Evolutionary conservation across 2,113 vertebrate species (phyloP), one percentile per base, ranked within the genome.

Genomic region (Corythoichthys haematopterus): DNA sequence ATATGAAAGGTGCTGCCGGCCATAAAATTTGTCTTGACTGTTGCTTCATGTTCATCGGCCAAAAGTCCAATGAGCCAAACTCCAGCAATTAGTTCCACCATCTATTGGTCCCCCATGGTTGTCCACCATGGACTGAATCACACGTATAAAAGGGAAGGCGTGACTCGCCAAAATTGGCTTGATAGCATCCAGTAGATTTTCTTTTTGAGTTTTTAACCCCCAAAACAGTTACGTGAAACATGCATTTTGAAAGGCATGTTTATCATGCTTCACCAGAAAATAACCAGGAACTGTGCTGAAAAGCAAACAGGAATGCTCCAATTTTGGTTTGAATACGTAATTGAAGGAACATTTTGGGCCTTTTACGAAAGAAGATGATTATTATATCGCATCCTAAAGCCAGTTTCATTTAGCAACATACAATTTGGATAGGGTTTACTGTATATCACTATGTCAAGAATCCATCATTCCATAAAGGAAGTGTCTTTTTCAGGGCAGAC

Each of bases 1-100:
- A 35, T 20, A 35, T 12, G 11, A 56, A 56, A 56, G 11, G 52
- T 55, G 52, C 52, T 55, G 52, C 20, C 52, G 28, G 33, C 53
- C 53, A 56, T 56, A 36, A 56, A 56, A 56, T 35, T 56, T 56
- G 53, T 56, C 33, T 56, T 56, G 53, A 56, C 28, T 35, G 11
- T 56, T 56, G 53, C 53, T 56, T 56, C 28, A 14, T 35, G 53
- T 56, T 56, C 28, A 56, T 56, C 28, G 4, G 53, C 53, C 53
- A 35, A 56, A 11, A 56, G 28, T n/a, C 53, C 28, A 33, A 55
- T 9, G 3, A 35, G 53, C 53, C 52, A 35, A 56, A 56, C 12
- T 11, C 10, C 8, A 4, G 12, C 53, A 35, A 56, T 56, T 56
- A 56, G 12, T 56, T 56, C 53, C 53, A 56, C 53, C 53, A 56